phyloP scores from a whole-genome alignment of 64 coral and sea anemone species.

The Trachythela sp. region DNA sequence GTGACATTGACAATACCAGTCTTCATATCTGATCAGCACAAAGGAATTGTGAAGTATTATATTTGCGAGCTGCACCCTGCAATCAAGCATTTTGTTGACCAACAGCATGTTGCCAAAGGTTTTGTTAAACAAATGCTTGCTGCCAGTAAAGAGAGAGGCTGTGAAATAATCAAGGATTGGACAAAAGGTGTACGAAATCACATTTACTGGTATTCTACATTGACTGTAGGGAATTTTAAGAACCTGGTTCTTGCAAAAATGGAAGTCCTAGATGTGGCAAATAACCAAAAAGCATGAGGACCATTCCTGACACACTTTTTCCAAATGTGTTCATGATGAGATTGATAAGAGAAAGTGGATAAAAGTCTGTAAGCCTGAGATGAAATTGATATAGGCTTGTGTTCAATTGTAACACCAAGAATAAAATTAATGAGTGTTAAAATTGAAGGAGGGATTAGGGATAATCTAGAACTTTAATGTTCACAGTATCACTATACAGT shows the following conservation, averaged over 20 bases:
- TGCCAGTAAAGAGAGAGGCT: conserved; percentile 20
- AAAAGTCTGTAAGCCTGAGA: conserved; percentile 2
- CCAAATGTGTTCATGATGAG: conserved; percentile 13
- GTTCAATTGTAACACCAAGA: no score
- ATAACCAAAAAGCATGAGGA: neutral
- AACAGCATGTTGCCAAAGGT: conserved; percentile 26
- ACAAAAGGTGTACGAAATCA: conserved; percentile 14
- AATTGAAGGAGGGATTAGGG: conserved; percentile 14
- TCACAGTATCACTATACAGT: no score
- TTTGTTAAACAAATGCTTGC: conserved; percentile 10
- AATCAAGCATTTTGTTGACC: conserved; percentile 14
- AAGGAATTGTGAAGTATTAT: neutral
- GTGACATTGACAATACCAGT: neutral
- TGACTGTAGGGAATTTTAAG: neutral
- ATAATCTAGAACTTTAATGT: no score
- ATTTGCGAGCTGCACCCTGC: neutral
- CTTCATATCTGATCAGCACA: conserved; percentile 30
- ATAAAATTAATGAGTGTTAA: no score
- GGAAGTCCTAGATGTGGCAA: conserved; percentile 7
- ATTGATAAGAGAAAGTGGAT: conserved; percentile 20
- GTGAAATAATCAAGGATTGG: conserved; percentile 10
- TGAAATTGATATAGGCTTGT: neutral
- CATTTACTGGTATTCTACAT: conserved; percentile 26
- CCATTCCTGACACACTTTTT: neutral
- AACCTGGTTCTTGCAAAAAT: conserved; percentile 1